Evolutionary conservation across 1,140 invertebrate genomes (phyloP), one percentile per base, ranked within the genome.

Genomic region (Prorops nasuta): DNA sequence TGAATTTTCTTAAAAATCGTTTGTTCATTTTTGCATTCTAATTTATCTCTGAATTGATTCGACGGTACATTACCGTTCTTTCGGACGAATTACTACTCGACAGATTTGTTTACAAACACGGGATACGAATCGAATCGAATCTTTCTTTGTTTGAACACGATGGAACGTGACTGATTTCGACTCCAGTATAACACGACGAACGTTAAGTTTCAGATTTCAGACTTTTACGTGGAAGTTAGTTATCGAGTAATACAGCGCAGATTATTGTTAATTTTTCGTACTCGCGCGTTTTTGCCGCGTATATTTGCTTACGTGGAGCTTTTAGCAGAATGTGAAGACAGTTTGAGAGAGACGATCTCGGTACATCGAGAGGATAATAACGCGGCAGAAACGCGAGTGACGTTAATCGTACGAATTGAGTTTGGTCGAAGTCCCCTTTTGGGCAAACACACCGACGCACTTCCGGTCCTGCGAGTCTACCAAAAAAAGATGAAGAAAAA

Each of bases 401-500:
- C 50, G 47, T 72, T 75, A 67, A 71, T 69, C 56, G 64, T 76
- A 74, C 73, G 55, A 60, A 75, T 74, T 77, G 65, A 73, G 71
- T 78, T 77, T 76, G 56, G 54, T 73, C 69, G 58, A 78, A 77
- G 72, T 72, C 72, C 73, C 73, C 73, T 75, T 77, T 76, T 77
- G 74, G 74, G 74, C 74, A 73, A 70, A 71, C 61, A 74, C 64
- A 75, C 68, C 71, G 73, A 76, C 73, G 72, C 71, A 77, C 60
- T 72, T 69, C 44, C 46, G 56, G 63, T 69, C 65, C 66, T 64
- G 60, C 63, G 49, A 48, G 47, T 51, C 56, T 48, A 47, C 39
- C 34, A 41, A 51, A 24, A 37, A 49, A 52, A 37, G 53, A 44
- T 12, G 12, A 42, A 21, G 38, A 21, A 46, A 20, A 28, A 28